Conservation (phyloP, 30 jellyfish, hydroid and myxozoan genomes). For the Turritopsis rubra region DNA sequence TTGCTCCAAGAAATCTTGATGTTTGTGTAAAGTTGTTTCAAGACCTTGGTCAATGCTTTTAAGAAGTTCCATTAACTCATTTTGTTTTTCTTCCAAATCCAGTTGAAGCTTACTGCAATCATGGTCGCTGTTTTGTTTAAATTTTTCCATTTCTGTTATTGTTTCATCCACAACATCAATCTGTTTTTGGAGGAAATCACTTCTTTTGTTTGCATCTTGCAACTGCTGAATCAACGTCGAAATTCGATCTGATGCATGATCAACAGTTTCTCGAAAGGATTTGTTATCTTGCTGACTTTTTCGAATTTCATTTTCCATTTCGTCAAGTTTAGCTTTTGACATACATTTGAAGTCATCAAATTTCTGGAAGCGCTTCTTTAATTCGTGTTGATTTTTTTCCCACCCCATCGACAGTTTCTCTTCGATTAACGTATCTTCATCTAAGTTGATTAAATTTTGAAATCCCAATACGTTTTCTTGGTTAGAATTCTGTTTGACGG, state of each 20-base stretch:
- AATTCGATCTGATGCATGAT: constrained; percentile 16
- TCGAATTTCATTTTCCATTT: constrained; percentile 4
- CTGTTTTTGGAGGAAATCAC: constrained; percentile 24
- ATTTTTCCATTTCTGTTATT: constrained; percentile 9
- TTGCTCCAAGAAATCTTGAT: constrained; percentile 7
- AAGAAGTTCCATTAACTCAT: background rate
- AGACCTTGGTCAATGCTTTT: constrained; percentile 6
- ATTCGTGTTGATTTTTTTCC: constrained; percentile 23
- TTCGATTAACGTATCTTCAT: background rate
- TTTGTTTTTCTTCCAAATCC: constrained; percentile 11
- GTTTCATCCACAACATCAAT: constrained; percentile 24
- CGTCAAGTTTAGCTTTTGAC: background rate
- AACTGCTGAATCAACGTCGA: constrained; percentile 23
- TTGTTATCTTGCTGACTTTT: constrained; percentile 6
- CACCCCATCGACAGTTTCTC: constrained; percentile 11
- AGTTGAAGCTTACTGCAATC: background rate
- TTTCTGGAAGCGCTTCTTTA: constrained; percentile 14
- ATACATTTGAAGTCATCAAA: background rate
- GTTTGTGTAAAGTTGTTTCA: constrained; percentile 15
- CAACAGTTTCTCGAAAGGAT: constrained; percentile 16
- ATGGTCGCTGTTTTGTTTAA: constrained; percentile 10
- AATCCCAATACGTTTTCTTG: background rate
- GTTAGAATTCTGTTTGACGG: background rate
- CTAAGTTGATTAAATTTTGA: background rate
- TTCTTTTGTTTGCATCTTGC: background rate